These are phyloP conservation scores for Eremobia ochroleuca DNA, from an alignment of 2,888 invertebrate genomes.

Conservation along the genomic window DNA sequence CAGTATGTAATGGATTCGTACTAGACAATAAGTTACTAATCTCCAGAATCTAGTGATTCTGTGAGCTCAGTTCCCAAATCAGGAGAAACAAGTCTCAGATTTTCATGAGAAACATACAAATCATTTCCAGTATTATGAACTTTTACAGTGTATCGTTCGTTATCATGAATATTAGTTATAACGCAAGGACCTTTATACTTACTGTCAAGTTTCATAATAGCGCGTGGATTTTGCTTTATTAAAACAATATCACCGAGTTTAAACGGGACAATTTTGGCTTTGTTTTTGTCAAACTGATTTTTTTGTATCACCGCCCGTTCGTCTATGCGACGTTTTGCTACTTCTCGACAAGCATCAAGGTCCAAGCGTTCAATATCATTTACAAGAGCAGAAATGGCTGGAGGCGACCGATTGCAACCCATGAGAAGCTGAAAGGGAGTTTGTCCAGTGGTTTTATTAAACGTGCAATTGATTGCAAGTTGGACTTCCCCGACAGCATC, in stretches of 20 bases:
- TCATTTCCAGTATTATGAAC: not conserved
- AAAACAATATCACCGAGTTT: constrained; percentile 11
- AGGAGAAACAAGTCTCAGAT: not conserved
- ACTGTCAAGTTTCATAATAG: constrained; percentile 12
- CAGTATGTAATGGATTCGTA: not conserved
- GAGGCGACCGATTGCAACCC: not conserved
- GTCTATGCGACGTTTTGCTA: not conserved
- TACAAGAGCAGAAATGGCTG: constrained; percentile 1
- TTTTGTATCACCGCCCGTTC: not conserved
- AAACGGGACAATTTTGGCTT: not conserved
- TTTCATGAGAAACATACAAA: not conserved
- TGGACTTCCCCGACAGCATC: not conserved
- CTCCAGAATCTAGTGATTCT: constrained; percentile 1
- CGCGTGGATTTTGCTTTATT: not conserved
- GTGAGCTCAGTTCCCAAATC: not conserved
- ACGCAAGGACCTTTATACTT: not conserved
- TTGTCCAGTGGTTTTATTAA: not conserved
- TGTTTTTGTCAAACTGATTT: not conserved
- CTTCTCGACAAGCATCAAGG: not conserved
- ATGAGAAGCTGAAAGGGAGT: not conserved
- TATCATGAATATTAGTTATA: not conserved
- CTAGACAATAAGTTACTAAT: not conserved
- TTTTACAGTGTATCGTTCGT: not conserved
- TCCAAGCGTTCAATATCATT: not conserved
- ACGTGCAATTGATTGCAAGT: not conserved